Evolutionary conservation across 2,113 vertebrate genomes (phyloP).

Genomic region (Entelurus aequoreus): DNA sequence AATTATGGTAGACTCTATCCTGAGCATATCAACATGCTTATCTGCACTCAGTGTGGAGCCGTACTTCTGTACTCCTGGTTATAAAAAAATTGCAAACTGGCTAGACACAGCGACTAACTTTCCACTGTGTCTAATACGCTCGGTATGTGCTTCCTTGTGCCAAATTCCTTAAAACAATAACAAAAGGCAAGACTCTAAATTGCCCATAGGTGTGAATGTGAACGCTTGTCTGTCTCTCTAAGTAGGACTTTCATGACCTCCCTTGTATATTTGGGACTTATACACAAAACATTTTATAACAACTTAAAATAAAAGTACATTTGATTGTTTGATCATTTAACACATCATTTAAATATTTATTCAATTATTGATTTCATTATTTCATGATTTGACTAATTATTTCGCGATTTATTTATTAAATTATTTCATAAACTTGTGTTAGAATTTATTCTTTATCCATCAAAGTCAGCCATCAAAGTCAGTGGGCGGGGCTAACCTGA

Average conservation of each 20-base stretch:
- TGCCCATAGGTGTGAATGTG: slow-evolving; percentile 1
- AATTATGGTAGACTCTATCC: background rate
- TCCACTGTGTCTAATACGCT: slow-evolving; percentile 1
- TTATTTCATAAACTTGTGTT: no score
- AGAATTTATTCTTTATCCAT: no score
- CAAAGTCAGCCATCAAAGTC: no score
- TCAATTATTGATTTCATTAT: no score
- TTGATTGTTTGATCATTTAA: no score
- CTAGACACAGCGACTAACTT: slow-evolving; percentile 2
- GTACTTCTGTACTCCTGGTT: background rate
- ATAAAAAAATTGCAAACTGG: slow-evolving; percentile 6
- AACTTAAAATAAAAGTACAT: background rate
- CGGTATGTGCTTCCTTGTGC: slow-evolving; percentile 5
- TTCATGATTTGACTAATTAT: no score
- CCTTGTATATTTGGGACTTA: background rate
- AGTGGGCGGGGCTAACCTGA: no score
- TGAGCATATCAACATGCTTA: background rate
- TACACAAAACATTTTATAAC: background rate
- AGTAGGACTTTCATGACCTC: background rate
- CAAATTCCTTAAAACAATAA: slow-evolving; percentile 9
- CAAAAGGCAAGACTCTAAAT: slow-evolving; percentile 4
- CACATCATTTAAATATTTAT: no score
- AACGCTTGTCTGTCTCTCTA: background rate
- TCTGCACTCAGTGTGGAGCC: background rate
- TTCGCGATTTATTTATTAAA: no score